Conservation (phyloP, 2,113 vertebrate genomes). For the Cheilinus undulatus region DNA sequence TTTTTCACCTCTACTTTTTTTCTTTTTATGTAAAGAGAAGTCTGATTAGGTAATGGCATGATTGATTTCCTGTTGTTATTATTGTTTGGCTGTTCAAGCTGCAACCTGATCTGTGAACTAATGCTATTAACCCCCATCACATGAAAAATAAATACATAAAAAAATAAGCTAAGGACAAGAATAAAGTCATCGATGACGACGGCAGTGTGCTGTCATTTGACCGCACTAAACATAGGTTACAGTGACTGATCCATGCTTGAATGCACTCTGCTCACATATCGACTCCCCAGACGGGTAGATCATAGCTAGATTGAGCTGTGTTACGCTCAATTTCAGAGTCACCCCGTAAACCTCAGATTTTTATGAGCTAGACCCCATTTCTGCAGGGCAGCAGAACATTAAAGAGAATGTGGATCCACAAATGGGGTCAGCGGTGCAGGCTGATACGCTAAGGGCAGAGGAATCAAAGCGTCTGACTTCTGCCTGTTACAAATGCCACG, state of each 20-base stretch:
- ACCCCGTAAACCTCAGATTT: slow-evolving; percentile 56
- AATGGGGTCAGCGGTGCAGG: slow-evolving; percentile 61
- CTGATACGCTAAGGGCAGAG: slow-evolving; percentile 36
- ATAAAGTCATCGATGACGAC: neutral
- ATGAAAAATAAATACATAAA: neutral
- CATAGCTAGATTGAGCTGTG: slow-evolving; percentile 18
- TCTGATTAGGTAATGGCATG: slow-evolving; percentile 68
- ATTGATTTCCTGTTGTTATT: slow-evolving; percentile 50
- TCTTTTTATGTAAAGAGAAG: slow-evolving; percentile 49
- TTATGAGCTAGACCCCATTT: slow-evolving; percentile 58
- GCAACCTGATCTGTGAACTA: slow-evolving; percentile 35
- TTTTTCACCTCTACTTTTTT: neutral
- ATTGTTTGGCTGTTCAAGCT: slow-evolving; percentile 42
- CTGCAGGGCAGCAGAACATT: slow-evolving; percentile 49
- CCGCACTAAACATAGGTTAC: neutral
- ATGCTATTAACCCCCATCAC: slow-evolving; percentile 31
- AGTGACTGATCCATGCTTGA: slow-evolving; percentile 12
- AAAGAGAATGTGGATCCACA: slow-evolving; percentile 57
- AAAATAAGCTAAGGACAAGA: slow-evolving; percentile 8
- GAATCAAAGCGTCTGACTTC: slow-evolving; percentile 46
- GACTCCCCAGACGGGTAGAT: slow-evolving; percentile 25
- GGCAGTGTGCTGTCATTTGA: slow-evolving; percentile 18
- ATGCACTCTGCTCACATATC: slow-evolving; percentile 26
- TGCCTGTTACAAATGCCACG: slow-evolving; percentile 39
- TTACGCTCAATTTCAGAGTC: slow-evolving; percentile 47